Base-by-base conservation (phyloP, 2,888 invertebrate genomes). In the Cephalotes varians region DNA sequence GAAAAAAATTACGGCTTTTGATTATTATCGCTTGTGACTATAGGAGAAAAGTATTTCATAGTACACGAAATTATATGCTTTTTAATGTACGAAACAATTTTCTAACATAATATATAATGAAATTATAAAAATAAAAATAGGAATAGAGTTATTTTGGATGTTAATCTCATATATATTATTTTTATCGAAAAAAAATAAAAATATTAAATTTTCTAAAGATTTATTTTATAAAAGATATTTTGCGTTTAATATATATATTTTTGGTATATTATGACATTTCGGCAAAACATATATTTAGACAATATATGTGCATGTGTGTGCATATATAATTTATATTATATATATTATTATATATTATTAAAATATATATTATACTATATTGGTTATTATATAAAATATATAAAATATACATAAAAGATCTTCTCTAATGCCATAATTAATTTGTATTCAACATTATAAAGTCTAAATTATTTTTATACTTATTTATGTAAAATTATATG, bases 1-100 rank as follows among this genome's bases (percentile, higher is more conserved):
- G 5, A 25, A 1, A 64, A 40, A 40, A 25, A 56, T 54, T 51
- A 37, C 34, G 15, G 3, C 15, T 37, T 71, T 71, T 34, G 7
- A 71, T 71, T 54, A 25, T 51, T 56, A 56, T 69, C 67, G 40
- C 64, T 76, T 65, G 28, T 62, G 25, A 1, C 31, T 51, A 37
- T 21, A 12, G 62, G n/a, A 51, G 34, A 5, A 51, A 37, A n/a
- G 31, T 18, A 15, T 7, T 60, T 74, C 1, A 49, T 7, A 37
- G 2, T 51, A 64, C 12, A 34, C 34, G 25, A 60, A 62, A 49
- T 49, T 74, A 64, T 34, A 21, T 1, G 3, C n/a, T 49, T 31
- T 67, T 67, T 34, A 67, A 67, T 67, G 34, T 31, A 49, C 3
- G 37, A 54, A 12, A 54, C n/a, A 56, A 12, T 12, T 40, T 40